Base-by-base conservation (phyloP, 1,140 invertebrate genomes). In the Aradophagus sp. region DNA sequence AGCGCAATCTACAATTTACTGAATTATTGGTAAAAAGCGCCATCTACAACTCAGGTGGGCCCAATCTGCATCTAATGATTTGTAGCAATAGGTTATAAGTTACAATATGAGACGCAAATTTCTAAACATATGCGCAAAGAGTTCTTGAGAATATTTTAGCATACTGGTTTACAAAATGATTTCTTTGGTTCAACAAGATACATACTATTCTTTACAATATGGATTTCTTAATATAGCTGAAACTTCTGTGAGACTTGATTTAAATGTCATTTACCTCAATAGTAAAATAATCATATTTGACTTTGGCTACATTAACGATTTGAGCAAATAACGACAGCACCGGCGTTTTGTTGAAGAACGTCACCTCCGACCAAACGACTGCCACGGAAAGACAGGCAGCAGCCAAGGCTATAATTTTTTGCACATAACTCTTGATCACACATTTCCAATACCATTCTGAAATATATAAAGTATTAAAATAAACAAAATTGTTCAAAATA, bases 341-440 rank as follows among this genome's bases (percentile, higher is more conserved):
- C 1, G 97, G 97, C 15, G 85, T 81, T 78, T 93, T 91, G 74
- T 93, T 94, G 85, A 99, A 99, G 84, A 99, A 99, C 0, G 97
- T 97, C 41, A 98, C 91, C 87, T 99, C 98, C 5, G 97, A 99
- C 97, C 98, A 99, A 8, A 99, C 93, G 31, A 99, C 95, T 77
- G 93, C 90, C 14, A 93, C 84, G 0, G 97, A 98, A 78, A 99
- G 88, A 17, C 92, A 86, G 1, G 90, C 91, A 3, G 95, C 90
- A 1, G 92, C 73, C 35, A 97, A 82, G 5, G 94, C 93, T 36
- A 93, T 76, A 0, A 89, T 76, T 77, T 93, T 92, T 59, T 93
- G 87, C 15, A 93, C 89, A 74, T 94, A 93, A 42, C 90, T 89
- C 68, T 91, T 89, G 0, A 96, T 61, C 17, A 93, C 74, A 84